Base-by-base conservation (phyloP, 2,888 invertebrate genomes). In the Drosophila anomelani region DNA sequence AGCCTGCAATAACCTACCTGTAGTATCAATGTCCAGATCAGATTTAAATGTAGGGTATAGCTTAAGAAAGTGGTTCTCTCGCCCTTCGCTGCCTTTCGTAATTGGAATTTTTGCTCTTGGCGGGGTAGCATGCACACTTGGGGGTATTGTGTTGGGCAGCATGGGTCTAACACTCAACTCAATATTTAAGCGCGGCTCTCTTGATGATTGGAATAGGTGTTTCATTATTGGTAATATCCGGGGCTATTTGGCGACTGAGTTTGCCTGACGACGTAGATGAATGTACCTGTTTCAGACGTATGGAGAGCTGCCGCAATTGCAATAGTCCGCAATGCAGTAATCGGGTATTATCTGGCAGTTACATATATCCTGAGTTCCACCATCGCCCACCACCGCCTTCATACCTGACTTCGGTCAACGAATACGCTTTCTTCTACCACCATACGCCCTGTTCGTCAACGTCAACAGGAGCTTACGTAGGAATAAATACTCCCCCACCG, bases 341-440 rank as follows among this genome's bases (percentile, higher is more conserved):
- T 74, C 96, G 96, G 0, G 95, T 97, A 91, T 96, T 97, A 92
- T 96, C 97, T 0, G 89, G 90, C 32, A 97, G 96, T 90, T 97
- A 97, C 89, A 95, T 97, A 93, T 98, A 98, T 92, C 98, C 98
- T 4, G 98, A 98, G 93, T 98, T 98, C 92, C 98, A 98, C 92
- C 98, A 97, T 93, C 94, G 98, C 81, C 97, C 98, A 32, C 98
- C 98, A 43, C 98, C 98, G 47, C 98, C 98, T 32, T 97, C 98
- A 75, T 98, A 98, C 92, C 96, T 98, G 93, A 98, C 98, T 5
- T 97, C 98, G 75, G 97, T 98, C 96, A 98, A 98, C 93, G 98
- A 98, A 91, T 98, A 98, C 93, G 95, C 98, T 89, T 94, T 98
- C 88, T 94, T 97, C 90, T 94, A 97, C 85, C 94, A 97, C 90